Base-by-base conservation (phyloP, 2,888 invertebrate genomes). In the Cylindroiulus punctatus region DNA sequence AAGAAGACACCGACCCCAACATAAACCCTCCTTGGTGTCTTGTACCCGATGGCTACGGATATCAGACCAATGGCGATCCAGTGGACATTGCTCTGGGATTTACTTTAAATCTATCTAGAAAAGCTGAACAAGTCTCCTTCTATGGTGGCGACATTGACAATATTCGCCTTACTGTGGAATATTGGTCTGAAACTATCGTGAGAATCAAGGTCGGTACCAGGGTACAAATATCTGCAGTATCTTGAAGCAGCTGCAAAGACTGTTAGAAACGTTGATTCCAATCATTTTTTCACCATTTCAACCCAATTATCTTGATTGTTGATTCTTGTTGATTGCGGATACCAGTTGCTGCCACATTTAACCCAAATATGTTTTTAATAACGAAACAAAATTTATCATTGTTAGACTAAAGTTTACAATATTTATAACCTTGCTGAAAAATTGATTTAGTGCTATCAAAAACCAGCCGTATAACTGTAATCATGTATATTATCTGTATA, bases 31-130 rank as follows among this genome's bases (percentile, higher is more conserved):
- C 87, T 26, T 86, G 84, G 52, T 87, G 87, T 47, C 22, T 57
- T 22, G 84, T 87, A 32, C 87, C 87, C 22, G 32, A 47, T 0
- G 86, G 84, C 32, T 85, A 87, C n/a, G 87, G 87, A 0, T 87
- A 87, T 86, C n/a, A 47, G 19, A 40, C 32, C 8, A 65, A 40
- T 26, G 52, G 82, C 8, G 42, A 57, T 40, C 32, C 19, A n/a
- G 36, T 76, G 4, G 30, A n/a, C 14, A 84, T 76, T 40, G 44
- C 36, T 26, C 30, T 44, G 4, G 86, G 86, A 40, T 76, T 0
- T 17, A 85, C 65, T 65, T 22, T 84, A 5, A 14, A 32, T 14
- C 10, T 86, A 30, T 14, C 19, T 0, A 26, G 84, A 19, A 86
- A 86, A 42, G 12, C 44, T 8, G 19, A 2, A 12, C 42, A 40